Base-by-base conservation (phyloP, 1,140 invertebrate species). In the Caerostris darwini region DNA sequence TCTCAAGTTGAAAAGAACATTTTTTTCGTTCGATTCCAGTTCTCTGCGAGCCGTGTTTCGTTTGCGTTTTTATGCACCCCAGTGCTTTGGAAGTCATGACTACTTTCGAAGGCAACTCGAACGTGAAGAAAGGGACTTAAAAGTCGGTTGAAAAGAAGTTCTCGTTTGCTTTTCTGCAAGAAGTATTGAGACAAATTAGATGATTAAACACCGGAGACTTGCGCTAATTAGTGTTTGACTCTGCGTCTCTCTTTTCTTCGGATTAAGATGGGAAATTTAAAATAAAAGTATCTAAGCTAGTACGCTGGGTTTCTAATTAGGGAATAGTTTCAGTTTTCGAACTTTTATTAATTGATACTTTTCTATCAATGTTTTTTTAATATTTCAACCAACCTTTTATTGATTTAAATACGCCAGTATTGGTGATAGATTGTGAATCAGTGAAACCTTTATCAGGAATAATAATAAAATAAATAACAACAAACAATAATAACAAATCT, bases 151-250 rank as follows among this genome's bases (percentile, higher is more conserved):
- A 77, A 77, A 77, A 77, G 50, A 77, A 77, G n/a, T 53, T 5
- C 50, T 50, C 34, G 71, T 77, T 77, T 77, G 71, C 71, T 77
- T 77, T 77, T 77, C 19, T 12, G 34, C 19, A 77, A 77, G 71
- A 77, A 77, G 71, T 77, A 77, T 77, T 77, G 71, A 77, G 71
- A 77, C 71, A 77, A 77, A 77, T 77, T 77, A 77, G 71, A 77
- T 77, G 71, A 77, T 77, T 77, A 77, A 77, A 77, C 71, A 77
- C 71, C 71, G 71, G 71, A 77, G 71, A 50, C 34, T 77, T 50
- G 34, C 34, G 34, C 71, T 77, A 77, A 77, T 77, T 77, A 77
- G 71, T 77, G 71, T 77, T 53, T 77, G 71, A 77, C 71, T 77
- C 71, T 0, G 10, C 53, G 34, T 34, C 34, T 4, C 71, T 50